Conservation (phyloP, 2,797 vertebrate genomes). For the Arnoldichthys spilopterus region DNA sequence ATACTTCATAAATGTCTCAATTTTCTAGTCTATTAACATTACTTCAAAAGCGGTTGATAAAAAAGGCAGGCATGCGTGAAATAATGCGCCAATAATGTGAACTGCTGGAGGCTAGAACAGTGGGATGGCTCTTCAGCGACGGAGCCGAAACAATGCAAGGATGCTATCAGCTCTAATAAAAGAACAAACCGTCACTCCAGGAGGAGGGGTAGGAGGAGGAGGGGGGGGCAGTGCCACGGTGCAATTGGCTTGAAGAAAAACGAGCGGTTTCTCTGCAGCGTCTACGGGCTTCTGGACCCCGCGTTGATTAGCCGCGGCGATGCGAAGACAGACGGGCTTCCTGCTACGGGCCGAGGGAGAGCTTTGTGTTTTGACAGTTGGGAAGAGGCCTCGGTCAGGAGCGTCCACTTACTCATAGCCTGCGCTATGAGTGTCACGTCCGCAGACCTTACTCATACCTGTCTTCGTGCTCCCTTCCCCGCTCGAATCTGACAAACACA, state of each 20-base stretch:
- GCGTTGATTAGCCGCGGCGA: background rate
- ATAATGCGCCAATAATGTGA: conserved; percentile 95
- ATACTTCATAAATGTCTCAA: conserved; percentile 99
- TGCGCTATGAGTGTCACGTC: conserved; percentile 22
- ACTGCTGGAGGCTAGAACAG: conserved; percentile 93
- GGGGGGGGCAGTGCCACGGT: conserved; percentile 68
- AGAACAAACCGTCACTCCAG: conserved; percentile 87
- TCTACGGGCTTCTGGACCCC: background rate
- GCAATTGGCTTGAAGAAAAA: conserved; percentile 91
- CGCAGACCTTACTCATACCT: conserved; percentile 39
- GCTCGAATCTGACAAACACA: conserved; percentile 66
- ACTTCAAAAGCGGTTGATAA: conserved; percentile 97
- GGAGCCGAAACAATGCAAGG: conserved; percentile 86
- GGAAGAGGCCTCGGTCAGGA: conserved; percentile 16
- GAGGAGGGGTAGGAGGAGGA: conserved; percentile 63
- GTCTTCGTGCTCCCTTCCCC: conserved; percentile 53
- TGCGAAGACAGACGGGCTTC: background rate
- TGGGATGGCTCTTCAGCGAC: conserved; percentile 86
- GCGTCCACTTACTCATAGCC: conserved; percentile 26
- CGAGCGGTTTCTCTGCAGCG: conserved; percentile 69
- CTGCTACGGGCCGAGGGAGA: no score
- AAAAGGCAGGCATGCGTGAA: conserved; percentile 95
- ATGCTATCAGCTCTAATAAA: conserved; percentile 93
- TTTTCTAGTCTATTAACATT: conserved; percentile 99
- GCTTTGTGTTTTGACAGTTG: conserved; percentile 32